Conservation (phyloP, 1,140 invertebrate species). For the Araneus ventricosus region DNA sequence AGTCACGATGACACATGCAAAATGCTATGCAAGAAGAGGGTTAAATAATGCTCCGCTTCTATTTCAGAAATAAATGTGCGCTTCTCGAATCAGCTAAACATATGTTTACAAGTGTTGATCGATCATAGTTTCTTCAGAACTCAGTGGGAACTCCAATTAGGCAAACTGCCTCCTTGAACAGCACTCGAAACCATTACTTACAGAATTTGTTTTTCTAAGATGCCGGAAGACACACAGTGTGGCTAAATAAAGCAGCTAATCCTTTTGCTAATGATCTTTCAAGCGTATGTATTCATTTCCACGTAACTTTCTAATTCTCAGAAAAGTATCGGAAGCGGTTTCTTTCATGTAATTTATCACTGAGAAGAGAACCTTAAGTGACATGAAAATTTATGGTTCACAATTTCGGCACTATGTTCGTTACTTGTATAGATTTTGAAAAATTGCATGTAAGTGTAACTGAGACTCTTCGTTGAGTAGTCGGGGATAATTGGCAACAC, state of each 20-base stretch:
- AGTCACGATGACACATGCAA: too few species aligned
- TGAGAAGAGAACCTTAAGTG: background rate
- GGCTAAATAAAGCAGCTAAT: background rate
- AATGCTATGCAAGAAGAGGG: too few species aligned
- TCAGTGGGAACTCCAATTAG: background rate
- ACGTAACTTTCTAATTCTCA: constrained; percentile 10
- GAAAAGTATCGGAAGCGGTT: constrained; percentile 14
- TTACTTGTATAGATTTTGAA: background rate
- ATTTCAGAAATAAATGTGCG: background rate
- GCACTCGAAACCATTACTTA: background rate
- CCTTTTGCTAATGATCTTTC: constrained; percentile 14
- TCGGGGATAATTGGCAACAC: background rate
- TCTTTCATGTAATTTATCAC: background rate
- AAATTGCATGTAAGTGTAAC: background rate
- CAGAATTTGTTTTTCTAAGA: background rate
- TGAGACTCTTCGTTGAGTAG: background rate
- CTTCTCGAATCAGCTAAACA: background rate
- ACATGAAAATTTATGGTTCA: background rate
- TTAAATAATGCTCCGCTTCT: background rate
- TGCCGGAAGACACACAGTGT: background rate
- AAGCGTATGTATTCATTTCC: background rate
- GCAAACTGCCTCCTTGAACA: background rate
- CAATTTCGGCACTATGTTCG: background rate
- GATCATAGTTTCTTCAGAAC: background rate
- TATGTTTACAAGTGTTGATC: background rate